Evolutionary conservation across 2,888 invertebrate species (phyloP).

Genomic region (Meta bourneti): DNA sequence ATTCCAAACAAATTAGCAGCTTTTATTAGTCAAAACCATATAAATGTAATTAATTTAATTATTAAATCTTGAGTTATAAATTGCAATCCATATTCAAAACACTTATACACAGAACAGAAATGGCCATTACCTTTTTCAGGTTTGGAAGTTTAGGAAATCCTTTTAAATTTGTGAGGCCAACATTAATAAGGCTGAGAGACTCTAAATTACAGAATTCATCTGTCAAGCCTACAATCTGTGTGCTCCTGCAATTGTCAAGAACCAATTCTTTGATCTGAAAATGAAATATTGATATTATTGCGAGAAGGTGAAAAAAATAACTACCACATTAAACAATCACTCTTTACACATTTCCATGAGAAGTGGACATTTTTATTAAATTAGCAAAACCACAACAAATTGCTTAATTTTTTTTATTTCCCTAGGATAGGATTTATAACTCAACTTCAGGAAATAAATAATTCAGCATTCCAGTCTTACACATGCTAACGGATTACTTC

Average conservation of each 20-base stretch:
- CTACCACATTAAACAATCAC: background rate
- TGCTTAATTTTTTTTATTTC: too few relatives aligned
- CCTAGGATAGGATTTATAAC: too few relatives aligned
- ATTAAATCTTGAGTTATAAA: too few relatives aligned
- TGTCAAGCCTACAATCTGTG: conserved; percentile 93
- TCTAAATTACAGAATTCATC: conserved; percentile 95
- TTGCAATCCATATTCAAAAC: background rate
- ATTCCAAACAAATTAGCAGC: too few relatives aligned
- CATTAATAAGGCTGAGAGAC: conserved; percentile 95
- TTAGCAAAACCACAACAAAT: too few relatives aligned
- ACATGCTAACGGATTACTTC: too few relatives aligned
- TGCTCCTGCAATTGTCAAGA: conserved; percentile 97
- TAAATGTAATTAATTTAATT: too few relatives aligned
- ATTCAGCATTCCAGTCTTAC: too few relatives aligned
- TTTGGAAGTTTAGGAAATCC: conserved; percentile 96
- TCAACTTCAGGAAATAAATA: too few relatives aligned
- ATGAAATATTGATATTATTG: conserved; percentile 44
- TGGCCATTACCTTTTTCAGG: conserved; percentile 88
- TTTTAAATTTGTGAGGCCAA: conserved; percentile 95
- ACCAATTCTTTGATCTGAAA: conserved; percentile 94
- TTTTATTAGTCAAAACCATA: too few relatives aligned
- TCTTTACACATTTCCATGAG: background rate
- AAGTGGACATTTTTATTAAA: too few relatives aligned
- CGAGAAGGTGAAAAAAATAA: background rate
- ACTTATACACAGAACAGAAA: background rate